A percentile compares a stretch with the other conserved stretches of the same genome.
Evolutionary conservation across 2,888 invertebrate genomes (phyloP).

Genomic region (Drosophila monieri): DNA sequence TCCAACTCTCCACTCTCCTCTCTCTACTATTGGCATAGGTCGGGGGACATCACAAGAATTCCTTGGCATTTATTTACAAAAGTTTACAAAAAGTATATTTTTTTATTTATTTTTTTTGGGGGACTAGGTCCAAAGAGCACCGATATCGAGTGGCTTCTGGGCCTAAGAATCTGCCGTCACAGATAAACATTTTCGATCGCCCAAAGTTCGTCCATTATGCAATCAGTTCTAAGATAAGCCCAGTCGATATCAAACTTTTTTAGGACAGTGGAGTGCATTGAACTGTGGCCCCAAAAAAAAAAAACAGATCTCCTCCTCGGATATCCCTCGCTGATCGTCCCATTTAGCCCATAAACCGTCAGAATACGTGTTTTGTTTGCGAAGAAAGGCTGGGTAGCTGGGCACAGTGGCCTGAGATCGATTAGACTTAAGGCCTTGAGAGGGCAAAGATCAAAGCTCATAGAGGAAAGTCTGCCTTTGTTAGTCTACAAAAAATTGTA

Average conservation of each 20-base stretch:
- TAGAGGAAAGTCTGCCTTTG: too few relatives aligned
- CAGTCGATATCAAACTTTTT: constrained; percentile 15
- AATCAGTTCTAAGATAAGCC: constrained; percentile 12
- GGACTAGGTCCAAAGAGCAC: constrained; percentile 18
- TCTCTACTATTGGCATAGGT: constrained; percentile 55
- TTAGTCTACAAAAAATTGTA: too few relatives aligned
- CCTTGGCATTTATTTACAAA: constrained; percentile 33
- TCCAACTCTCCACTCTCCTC: neutral
- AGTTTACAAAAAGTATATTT: neutral
- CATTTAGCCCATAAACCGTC: neutral
- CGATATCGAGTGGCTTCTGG: constrained; percentile 23
- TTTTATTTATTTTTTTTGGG: neutral
- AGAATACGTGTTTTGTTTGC: constrained; percentile 51
- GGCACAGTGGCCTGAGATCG: neutral
- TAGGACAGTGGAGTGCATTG: constrained; percentile 24
- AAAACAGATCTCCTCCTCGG: constrained; percentile 23
- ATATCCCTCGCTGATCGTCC: constrained; percentile 1
- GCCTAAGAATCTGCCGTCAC: constrained; percentile 36
- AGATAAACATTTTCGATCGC: constrained; percentile 23
- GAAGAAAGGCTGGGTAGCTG: constrained; percentile 15
- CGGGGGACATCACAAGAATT: constrained; percentile 38
- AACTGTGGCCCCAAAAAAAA: constrained; percentile 31
- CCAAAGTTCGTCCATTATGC: constrained; percentile 25
- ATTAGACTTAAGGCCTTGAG: too few relatives aligned
- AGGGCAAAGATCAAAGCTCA: too few relatives aligned